A percentile compares a stretch with the other conserved stretches of the same genome.
phyloP scores from a whole-genome alignment of 2,113 vertebrate genomes.

The Petrocephalus zakoni region DNA sequence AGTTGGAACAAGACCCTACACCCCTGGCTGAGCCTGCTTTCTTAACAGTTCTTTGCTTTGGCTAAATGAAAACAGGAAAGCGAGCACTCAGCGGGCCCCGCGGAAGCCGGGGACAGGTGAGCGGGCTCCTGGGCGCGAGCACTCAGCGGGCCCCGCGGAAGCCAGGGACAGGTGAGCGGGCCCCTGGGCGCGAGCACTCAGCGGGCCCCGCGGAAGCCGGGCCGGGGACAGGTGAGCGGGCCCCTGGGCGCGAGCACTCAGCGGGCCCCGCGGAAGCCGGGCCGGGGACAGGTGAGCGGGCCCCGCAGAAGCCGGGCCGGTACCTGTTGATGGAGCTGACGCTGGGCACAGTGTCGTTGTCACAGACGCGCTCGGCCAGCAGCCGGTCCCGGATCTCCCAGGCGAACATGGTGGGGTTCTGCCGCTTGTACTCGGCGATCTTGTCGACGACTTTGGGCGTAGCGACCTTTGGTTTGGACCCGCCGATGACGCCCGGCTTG shows the following conservation, averaged over 20 bases:
- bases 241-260: neutral
- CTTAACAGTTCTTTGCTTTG: neutral
- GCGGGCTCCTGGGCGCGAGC: neutral
- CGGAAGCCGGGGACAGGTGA: no score
- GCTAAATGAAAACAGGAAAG: neutral
- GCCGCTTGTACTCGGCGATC: conserved; percentile 98
- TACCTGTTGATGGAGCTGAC: conserved; percentile 99
- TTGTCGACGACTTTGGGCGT: conserved; percentile 99
- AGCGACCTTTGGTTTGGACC: conserved; percentile 99
- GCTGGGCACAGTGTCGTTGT: conserved; percentile 97
- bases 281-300: neutral
- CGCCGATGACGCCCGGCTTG: conserved; percentile 96
- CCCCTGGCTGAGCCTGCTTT: neutral
- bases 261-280: neutral
- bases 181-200: neutral
- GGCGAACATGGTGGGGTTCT: conserved; percentile 99
- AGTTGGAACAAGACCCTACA: neutral
- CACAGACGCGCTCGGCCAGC: conserved; percentile 91
- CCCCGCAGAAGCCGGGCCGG: neutral
- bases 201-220: neutral
- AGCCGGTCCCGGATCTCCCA: conserved; percentile 98
- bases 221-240: neutral
- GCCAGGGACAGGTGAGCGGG: neutral
- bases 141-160: neutral
- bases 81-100: no score